phyloP scores from a whole-genome alignment of 2,888 invertebrate species.

The Acleris literana region DNA sequence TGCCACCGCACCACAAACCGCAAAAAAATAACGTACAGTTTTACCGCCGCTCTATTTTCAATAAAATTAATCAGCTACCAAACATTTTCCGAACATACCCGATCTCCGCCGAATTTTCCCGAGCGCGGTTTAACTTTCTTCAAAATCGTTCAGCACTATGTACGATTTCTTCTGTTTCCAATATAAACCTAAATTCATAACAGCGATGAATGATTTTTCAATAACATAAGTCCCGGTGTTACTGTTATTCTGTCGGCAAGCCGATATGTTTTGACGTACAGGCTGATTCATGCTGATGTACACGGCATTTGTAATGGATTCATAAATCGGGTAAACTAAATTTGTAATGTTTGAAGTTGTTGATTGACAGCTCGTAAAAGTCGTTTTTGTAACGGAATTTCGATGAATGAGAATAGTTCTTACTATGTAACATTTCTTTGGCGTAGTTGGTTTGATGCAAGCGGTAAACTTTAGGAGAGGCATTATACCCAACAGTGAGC shows the following conservation, averaged over 20 bases:
- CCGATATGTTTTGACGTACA: constrained; percentile 23
- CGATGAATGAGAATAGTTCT: background rate
- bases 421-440: too few relatives aligned
- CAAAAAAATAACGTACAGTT: constrained; percentile 58
- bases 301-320: constrained; percentile 1
- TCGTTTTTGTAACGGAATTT: constrained; percentile 5
- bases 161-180: too few relatives aligned
- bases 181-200: too few relatives aligned
- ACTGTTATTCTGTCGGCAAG: too few relatives aligned
- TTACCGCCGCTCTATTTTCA: constrained; percentile 51
- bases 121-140: background rate
- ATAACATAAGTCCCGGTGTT: too few relatives aligned
- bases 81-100: background rate
- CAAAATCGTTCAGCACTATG: too few relatives aligned
- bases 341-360: constrained; percentile 3
- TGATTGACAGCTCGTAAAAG: background rate
- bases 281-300: constrained; percentile 28
- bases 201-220: too few relatives aligned
- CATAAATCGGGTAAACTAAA: constrained; percentile 16
- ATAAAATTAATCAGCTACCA: constrained; percentile 39
- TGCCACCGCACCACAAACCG: constrained; percentile 42
- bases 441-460: too few relatives aligned
- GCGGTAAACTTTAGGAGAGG: too few relatives aligned
- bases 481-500: too few relatives aligned
- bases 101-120: background rate